These are phyloP conservation scores for Barbus barbus DNA, from an alignment of 2,113 vertebrate genomes.

Conservation along the genomic window DNA sequence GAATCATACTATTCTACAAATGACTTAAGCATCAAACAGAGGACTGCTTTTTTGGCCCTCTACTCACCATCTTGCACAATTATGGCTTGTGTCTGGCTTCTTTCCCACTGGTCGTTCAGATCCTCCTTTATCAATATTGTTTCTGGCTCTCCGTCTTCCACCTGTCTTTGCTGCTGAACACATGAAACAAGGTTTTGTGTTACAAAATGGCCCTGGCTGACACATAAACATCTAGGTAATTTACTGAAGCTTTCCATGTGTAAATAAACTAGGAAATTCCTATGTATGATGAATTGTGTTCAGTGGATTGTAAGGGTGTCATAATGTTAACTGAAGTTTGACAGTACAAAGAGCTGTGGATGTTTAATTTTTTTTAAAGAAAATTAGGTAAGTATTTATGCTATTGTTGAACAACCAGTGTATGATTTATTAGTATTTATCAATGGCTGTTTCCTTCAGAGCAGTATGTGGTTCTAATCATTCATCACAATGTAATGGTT, in stretches of 20 bases:
- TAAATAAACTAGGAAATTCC: not conserved
- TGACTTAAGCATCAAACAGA: not conserved
- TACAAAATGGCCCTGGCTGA: conserved; percentile 10
- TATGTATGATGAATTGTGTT: not conserved
- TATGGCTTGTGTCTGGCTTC: conserved; percentile 46
- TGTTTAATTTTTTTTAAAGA: not conserved
- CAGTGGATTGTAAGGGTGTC: not conserved
- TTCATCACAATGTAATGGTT: not conserved
- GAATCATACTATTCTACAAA: not conserved
- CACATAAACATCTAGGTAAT: not conserved
- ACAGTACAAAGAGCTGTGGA: not conserved
- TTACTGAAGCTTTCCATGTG: not conserved
- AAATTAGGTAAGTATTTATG: not conserved
- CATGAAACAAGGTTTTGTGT: conserved; percentile 34
- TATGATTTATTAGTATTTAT: conserved; percentile 6
- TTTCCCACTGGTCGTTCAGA: conserved; percentile 50
- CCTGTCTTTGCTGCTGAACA: conserved; percentile 41
- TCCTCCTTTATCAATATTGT: conserved; percentile 72
- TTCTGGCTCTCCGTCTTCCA: conserved; percentile 61
- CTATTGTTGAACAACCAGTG: not conserved
- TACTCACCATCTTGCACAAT: conserved; percentile 71
- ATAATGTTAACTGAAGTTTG: not conserved
- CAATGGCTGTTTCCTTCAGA: too few species aligned
- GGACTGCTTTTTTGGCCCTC: conserved; percentile 5
- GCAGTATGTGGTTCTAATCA: not conserved